These are phyloP conservation scores for Platycheirus albimanus DNA, from an alignment of 2,888 invertebrate genomes.

Conservation along the genomic window DNA sequence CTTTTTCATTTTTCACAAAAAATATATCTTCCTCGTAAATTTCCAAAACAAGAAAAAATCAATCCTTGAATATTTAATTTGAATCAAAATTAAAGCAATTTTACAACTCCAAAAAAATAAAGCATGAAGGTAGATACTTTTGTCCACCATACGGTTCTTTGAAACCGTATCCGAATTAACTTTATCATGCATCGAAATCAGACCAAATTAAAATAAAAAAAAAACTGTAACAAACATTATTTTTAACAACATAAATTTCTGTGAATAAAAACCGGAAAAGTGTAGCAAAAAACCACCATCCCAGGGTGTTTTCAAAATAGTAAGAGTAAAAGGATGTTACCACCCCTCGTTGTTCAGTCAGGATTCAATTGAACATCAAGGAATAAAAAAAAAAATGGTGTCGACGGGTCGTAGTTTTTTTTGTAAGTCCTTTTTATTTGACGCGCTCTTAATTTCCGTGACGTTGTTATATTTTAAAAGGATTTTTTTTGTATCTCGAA, in stretches of 20 bases:
- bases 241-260: constrained; percentile 53
- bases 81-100: background rate
- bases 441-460: constrained; percentile 74
- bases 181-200: constrained; percentile 63
- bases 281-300: constrained; percentile 41
- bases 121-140: constrained; percentile 4
- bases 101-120: constrained; percentile 27
- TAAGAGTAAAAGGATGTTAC: constrained; percentile 69
- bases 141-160: constrained; percentile 47
- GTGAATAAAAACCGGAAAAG: constrained; percentile 24
- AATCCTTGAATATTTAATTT: background rate
- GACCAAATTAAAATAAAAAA: constrained; percentile 16
- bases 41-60: background rate
- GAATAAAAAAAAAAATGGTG: constrained; percentile 67
- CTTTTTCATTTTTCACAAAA: too few relatives aligned
- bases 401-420: constrained; percentile 68
- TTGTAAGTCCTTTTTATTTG: constrained; percentile 64
- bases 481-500: constrained; percentile 23
- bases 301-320: constrained; percentile 66
- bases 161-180: constrained; percentile 70
- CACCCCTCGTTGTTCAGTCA: constrained; percentile 66
- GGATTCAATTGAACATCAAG: constrained; percentile 69
- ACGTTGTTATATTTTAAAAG: constrained; percentile 63
- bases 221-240: constrained; percentile 55
- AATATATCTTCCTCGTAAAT: background rate